Percentiles rank a stretch among this genome's conserved stretches.
These are phyloP conservation scores for Lytechinus pictus DNA, from an alignment of 35 echinoderm and acorn worm species.

Conservation along the genomic window DNA sequence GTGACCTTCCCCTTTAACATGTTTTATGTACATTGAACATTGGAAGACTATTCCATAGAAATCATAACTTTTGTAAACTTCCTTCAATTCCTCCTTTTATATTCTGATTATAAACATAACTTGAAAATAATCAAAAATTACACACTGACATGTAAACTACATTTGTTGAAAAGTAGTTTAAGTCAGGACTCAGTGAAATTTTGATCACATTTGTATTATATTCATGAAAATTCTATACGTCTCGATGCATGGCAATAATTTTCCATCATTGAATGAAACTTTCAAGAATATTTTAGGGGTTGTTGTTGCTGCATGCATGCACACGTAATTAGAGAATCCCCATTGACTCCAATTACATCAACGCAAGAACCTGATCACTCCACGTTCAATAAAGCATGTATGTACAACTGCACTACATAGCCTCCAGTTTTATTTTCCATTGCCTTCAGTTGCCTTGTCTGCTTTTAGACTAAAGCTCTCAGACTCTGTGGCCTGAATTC, in stretches of 20 bases:
- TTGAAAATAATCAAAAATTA: no score
- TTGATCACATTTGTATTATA: no score
- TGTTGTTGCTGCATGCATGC: not conserved
- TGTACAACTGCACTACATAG: not conserved
- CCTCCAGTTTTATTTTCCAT: constrained; percentile 32
- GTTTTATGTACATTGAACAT: no score
- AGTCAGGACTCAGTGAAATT: not conserved
- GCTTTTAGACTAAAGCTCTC: not conserved
- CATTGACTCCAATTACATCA: constrained; percentile 28
- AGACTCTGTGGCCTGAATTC: not conserved
- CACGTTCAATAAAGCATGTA: not conserved
- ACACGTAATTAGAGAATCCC: constrained; percentile 15
- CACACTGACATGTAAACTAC: not conserved
- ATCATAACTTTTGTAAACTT: no score
- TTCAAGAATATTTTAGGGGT: not conserved
- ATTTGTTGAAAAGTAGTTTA: not conserved
- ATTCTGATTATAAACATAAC: no score
- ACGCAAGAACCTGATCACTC: not conserved
- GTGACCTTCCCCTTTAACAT: no score
- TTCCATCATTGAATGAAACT: not conserved
- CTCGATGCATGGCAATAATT: not conserved
- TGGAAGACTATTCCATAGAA: no score
- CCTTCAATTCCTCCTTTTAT: no score
- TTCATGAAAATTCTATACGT: not conserved
- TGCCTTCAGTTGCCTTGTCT: not conserved